Evolutionary conservation across 2,888 invertebrate species (phyloP).

Genomic region (Acheta domesticus): DNA sequence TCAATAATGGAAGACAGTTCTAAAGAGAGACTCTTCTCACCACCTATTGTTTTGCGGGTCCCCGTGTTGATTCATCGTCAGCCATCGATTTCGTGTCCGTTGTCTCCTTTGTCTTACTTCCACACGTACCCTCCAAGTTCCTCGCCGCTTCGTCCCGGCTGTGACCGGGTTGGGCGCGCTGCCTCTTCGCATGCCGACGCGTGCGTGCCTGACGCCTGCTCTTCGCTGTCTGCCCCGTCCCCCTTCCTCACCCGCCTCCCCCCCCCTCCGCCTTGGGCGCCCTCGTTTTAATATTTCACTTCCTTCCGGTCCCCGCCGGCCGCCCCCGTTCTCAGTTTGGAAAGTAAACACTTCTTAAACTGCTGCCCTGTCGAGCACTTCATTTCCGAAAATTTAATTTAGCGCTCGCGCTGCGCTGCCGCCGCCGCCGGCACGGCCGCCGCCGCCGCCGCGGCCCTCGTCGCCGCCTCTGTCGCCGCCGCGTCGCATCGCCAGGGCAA

Average conservation of each 20-base stretch:
- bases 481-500: too few species aligned
- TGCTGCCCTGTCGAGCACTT: neutral
- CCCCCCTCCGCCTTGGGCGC: neutral
- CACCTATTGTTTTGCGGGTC: too few species aligned
- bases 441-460: neutral
- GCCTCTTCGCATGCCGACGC: neutral
- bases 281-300: neutral
- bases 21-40: too few species aligned
- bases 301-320: too few species aligned
- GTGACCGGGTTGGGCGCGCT: neutral
- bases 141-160: neutral
- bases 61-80: too few species aligned
- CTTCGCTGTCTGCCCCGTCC: neutral
- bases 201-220: neutral
- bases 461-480: neutral
- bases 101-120: too few species aligned
- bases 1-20: too few species aligned
- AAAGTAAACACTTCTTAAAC: conserved; percentile 9
- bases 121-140: too few species aligned
- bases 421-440: neutral
- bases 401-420: neutral
- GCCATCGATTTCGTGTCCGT: too few species aligned
- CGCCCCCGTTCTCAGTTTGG: neutral
- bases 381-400: conserved; percentile 18
- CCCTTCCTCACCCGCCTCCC: too few species aligned